These are phyloP conservation scores for Mastacembelus armatus DNA, from an alignment of 2,797 vertebrate species.

Conservation along the genomic window DNA sequence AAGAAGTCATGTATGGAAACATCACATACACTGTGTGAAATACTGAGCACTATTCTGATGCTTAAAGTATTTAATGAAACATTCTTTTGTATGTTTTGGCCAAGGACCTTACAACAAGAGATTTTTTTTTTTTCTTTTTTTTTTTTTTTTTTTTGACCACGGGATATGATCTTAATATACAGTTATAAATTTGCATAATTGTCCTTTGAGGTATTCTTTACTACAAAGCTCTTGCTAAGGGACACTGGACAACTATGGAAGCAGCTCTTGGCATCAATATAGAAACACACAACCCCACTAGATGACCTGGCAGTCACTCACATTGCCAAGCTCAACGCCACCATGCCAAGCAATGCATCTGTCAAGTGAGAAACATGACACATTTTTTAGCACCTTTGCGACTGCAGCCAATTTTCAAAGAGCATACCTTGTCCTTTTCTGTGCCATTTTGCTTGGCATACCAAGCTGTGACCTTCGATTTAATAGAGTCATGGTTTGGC, in stretches of 20 bases:
- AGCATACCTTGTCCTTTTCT: slow-evolving; percentile 77
- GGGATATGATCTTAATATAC: slow-evolving; percentile 27
- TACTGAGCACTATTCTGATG: slow-evolving; percentile 35
- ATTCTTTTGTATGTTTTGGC: slow-evolving; percentile 32
- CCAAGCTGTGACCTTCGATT: slow-evolving; percentile 75
- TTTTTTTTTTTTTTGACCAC: slow-evolving; percentile 14
- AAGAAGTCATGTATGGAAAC: slow-evolving; percentile 57
- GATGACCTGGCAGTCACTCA: slow-evolving; percentile 79
- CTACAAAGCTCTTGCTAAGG: slow-evolving; percentile 40
- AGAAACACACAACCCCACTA: slow-evolving; percentile 76
- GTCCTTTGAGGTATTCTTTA: slow-evolving; percentile 29
- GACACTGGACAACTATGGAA: slow-evolving; percentile 54
- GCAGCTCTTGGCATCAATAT: slow-evolving; percentile 68
- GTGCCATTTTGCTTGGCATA: slow-evolving; percentile 76
- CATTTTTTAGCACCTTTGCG: slow-evolving; percentile 82
- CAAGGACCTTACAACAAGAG: slow-evolving; percentile 22
- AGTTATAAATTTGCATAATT: slow-evolving; percentile 31
- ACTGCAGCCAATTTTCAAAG: slow-evolving; percentile 77
- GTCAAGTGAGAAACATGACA: slow-evolving; percentile 85
- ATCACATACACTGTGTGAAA: slow-evolving; percentile 17
- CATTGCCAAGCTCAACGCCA: slow-evolving; percentile 78
- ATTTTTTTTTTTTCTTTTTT: slow-evolving; percentile 5
- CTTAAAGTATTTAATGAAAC: slow-evolving; percentile 45
- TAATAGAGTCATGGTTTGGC: slow-evolving; percentile 68
- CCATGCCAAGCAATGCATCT: slow-evolving; percentile 86